phyloP scores from a whole-genome alignment of 2,888 invertebrate genomes.

The Sarcophaga variegata region DNA sequence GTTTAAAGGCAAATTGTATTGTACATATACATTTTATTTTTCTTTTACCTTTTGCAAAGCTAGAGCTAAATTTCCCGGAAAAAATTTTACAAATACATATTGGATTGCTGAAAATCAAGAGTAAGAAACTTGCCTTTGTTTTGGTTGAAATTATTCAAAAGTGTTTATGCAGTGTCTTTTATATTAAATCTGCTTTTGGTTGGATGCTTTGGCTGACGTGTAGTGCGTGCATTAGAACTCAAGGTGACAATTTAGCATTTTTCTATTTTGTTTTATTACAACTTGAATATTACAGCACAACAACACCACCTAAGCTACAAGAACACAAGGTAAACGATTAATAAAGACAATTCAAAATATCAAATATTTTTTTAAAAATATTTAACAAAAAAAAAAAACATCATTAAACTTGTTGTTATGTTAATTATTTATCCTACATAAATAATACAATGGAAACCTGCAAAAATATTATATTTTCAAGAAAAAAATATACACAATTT shows the following conservation, averaged over 20 bases:
- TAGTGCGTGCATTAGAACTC: constrained; percentile 68
- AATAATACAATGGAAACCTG: constrained; percentile 12
- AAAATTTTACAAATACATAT: constrained; percentile 60
- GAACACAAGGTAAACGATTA: constrained; percentile 76
- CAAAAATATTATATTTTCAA: constrained; percentile 47
- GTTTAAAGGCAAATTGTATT: constrained; percentile 31
- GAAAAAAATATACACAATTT: constrained; percentile 48
- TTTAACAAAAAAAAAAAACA: background rate
- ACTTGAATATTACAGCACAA: constrained; percentile 69
- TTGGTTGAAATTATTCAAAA: constrained; percentile 66
- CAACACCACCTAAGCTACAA: constrained; percentile 85
- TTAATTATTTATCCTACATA: constrained; percentile 42
- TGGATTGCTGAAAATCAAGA: constrained; percentile 68
- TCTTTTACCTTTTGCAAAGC: constrained; percentile 53
- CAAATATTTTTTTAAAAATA: constrained; percentile 33
- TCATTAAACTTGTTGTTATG: background rate
- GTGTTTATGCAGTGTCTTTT: constrained; percentile 64
- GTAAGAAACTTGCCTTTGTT: constrained; percentile 69
- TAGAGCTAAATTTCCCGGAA: constrained; percentile 66
- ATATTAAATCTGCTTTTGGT: constrained; percentile 64
- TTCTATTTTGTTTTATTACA: constrained; percentile 58
- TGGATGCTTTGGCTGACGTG: constrained; percentile 67
- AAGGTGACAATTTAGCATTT: constrained; percentile 68
- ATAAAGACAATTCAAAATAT: constrained; percentile 61
- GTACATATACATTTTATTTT: constrained; percentile 2